Evolutionary conservation across 2,797 vertebrate species (phyloP), one percentile per base, ranked within the genome.

Genomic region (Semotilus atromaculatus): DNA sequence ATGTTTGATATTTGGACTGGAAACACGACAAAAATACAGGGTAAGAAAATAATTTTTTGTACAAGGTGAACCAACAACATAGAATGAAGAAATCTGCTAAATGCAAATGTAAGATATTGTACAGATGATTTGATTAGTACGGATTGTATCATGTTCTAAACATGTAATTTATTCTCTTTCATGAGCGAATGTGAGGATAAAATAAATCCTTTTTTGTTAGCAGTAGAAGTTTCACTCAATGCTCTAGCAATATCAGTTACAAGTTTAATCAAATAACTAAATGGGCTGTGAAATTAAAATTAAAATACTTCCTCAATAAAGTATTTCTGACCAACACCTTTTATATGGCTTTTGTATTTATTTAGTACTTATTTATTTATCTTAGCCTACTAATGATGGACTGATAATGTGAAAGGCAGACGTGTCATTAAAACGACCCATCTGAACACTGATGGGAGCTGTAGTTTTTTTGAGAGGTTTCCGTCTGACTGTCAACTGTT

Each of bases 381-480:
- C 9, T 40, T 40, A 34, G 2, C 7, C 48, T 0, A 11, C 16
- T 73, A 45, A 74, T 40, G 21, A 55, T 74, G 31, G 31, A 36
- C 11, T 9, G 7, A 14, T 40, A 40, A 60, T 1, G 18, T 62
- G 16, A 62, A 43, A 45, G n/a, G 9, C 38, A 7, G 36, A 19
- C 26, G 55, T 75, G 34, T 60, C 38, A 13, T 23, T 90, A 2
- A 16, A 48, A 31, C 2, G 21, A 82, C 83, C 21, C 8, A 34
- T 48, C 34, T 5, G 36, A 23, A 1, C 13, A 16, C 68, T 36
- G 10, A 29, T 19, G 85, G 86, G 83, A 89, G 18, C 74, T 87
- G 90, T 90, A 88, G 72, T 91, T 88, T 84, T 78, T 48, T 3
- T 36, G 21, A 5, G 10, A 1, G 0, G 18, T 29, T 67, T 66